Evolutionary conservation across 2,888 invertebrate genomes (phyloP), one percentile per base, ranked within the genome.

Genomic region (Cephus sareptanus): DNA sequence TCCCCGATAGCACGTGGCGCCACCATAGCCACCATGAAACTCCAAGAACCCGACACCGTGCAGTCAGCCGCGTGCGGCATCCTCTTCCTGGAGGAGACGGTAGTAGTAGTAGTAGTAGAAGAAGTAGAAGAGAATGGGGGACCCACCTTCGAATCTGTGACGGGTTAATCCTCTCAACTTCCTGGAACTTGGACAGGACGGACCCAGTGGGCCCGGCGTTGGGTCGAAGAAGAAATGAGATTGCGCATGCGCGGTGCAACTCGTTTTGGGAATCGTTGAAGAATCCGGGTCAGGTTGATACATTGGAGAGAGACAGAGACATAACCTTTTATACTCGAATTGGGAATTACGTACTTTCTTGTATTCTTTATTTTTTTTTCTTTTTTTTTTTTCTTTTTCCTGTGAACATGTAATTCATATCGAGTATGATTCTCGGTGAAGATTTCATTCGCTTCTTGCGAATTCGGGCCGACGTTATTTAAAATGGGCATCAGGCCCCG

Each of bases 131-230:
- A 33, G 34, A 71, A 71, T 31, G 87, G 87, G 86, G 83, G 83
- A 83, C 80, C 86, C 56, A 83, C 83, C 83, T 79, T 86, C 84
- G 86, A 88, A 87, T 87, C 87, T 84, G 86, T 90, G 90, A 90
- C 90, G 88, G 90, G 90, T 90, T 89, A 90, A 90, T 90, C 88
- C 89, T 89, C 85, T 84, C 85, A 81, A 85, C 83, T 90, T 90
- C 90, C 87, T 84, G 86, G 90, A 90, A 90, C 80, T 82, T 75
- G 83, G 81, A 83, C 80, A 84, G 83, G 83, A 85, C 56, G 56
- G 23, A 56, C 56, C 23, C 56, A 56, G 9, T 56, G 56, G 23
- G 56, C 56, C 23, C 56, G 83, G 83, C 83, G 80, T 85, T 80
- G 83, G 78, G 73, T 75, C 79, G 78, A 34, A 75, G 76, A 74